A percentile compares a stretch with the other conserved stretches of the same genome.
Evolutionary conservation across 2,113 vertebrate species (phyloP).

Genomic region (Prietella phreatophila): DNA sequence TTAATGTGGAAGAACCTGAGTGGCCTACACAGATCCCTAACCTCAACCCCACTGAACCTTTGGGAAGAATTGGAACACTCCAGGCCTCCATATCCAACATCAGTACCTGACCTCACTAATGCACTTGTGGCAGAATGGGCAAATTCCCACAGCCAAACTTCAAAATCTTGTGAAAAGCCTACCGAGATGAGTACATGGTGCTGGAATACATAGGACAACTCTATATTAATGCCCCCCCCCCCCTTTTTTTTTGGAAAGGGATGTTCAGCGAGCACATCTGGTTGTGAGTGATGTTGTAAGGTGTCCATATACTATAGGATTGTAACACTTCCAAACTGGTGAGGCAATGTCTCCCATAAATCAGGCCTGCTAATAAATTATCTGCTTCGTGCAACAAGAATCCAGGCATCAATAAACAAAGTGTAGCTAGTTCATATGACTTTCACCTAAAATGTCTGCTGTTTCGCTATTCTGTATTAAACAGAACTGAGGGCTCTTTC

Average conservation of each 20-base stretch:
- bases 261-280: neutral
- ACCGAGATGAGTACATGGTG: neutral
- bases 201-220: neutral
- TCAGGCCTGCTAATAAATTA: neutral
- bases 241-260: neutral
- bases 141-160: neutral
- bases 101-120: neutral
- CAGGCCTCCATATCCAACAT: neutral
- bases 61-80: neutral
- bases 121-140: neutral
- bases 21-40: neutral
- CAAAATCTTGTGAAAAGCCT: neutral
- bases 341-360: neutral
- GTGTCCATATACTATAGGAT: neutral
- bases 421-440: neutral
- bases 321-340: neutral
- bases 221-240: neutral
- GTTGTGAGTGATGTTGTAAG: neutral
- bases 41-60: neutral
- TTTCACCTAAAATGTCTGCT: constrained; percentile 4
- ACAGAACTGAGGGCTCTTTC: constrained; percentile 35
- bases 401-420: neutral
- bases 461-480: neutral
- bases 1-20: neutral
- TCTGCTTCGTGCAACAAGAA: neutral